These are phyloP conservation scores for Hypomecis punctinalis DNA, from an alignment of 2,888 invertebrate genomes.

Conservation along the genomic window DNA sequence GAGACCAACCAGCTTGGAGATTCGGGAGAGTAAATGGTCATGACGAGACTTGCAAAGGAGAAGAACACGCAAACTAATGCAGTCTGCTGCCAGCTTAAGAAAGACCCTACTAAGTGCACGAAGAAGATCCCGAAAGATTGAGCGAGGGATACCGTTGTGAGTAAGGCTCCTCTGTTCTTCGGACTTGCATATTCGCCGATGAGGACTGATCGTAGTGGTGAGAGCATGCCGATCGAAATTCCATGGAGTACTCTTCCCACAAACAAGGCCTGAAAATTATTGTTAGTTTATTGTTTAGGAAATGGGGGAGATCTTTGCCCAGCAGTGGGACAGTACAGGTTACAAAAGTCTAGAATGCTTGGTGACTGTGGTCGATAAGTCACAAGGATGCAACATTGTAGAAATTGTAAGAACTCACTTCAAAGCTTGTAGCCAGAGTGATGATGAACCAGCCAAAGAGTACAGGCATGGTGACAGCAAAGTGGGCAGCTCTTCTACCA, in stretches of 20 bases:
- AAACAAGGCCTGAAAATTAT: constrained; percentile 53
- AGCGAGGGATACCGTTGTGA: constrained; percentile 83
- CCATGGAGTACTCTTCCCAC: constrained; percentile 68
- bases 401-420: constrained; percentile 41
- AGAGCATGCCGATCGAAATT: constrained; percentile 77
- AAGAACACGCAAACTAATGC: constrained; percentile 76
- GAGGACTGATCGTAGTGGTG: constrained; percentile 76
- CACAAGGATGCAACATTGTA: background rate
- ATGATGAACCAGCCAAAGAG: constrained; percentile 83
- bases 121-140: constrained; percentile 85
- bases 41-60: constrained; percentile 72
- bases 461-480: constrained; percentile 75
- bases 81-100: constrained; percentile 81
- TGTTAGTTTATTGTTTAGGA: too few species aligned
- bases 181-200: constrained; percentile 84
- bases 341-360: too few species aligned
- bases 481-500: constrained; percentile 81
- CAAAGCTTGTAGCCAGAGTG: constrained; percentile 67
- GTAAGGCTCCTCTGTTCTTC: constrained; percentile 84
- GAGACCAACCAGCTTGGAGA: constrained; percentile 86
- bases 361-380: too few species aligned
- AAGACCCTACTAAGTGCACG: constrained; percentile 85
- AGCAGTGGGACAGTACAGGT: too few species aligned
- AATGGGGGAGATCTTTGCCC: too few species aligned
- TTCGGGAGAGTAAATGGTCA: constrained; percentile 80